phyloP scores from a whole-genome alignment of 2,888 invertebrate species.

The Hirtodrosophila cameraria region DNA sequence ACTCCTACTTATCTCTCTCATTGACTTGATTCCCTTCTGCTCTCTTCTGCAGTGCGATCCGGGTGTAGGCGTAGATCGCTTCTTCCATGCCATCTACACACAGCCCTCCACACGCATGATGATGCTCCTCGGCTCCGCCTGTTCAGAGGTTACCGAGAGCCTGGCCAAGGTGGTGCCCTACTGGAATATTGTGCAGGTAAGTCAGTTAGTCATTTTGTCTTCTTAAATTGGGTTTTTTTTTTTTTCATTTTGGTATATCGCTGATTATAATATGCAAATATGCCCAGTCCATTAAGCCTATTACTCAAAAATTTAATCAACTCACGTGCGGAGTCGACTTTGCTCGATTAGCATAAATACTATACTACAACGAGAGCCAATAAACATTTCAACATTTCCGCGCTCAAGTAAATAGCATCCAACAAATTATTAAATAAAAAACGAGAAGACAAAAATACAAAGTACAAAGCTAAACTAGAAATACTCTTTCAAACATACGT shows the following conservation, averaged over 20 bases:
- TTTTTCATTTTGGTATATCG: too few species aligned
- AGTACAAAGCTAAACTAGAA: not conserved
- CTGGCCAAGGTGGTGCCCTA: conserved; percentile 95
- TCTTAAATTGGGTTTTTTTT: too few species aligned
- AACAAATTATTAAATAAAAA: conserved; percentile 52
- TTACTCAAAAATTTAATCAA: conserved; percentile 78
- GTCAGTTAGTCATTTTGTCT: too few species aligned
- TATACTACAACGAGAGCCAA: conserved; percentile 60
- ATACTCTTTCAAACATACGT: conserved; percentile 5
- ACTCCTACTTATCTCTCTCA: not conserved
- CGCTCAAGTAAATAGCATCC: conserved; percentile 57
- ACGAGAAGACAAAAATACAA: conserved; percentile 3
- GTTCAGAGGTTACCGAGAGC: conserved; percentile 95
- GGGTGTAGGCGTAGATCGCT: conserved; percentile 94
- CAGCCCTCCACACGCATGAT: conserved; percentile 90
- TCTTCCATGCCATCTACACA: conserved; percentile 95
- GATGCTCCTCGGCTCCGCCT: conserved; percentile 93
- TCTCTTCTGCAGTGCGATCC: conserved; percentile 91
- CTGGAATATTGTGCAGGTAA: conserved; percentile 96
- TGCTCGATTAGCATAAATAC: conserved; percentile 73
- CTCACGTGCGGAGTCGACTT: conserved; percentile 66
- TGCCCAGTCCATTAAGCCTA: conserved; percentile 39
- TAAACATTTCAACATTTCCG: conserved; percentile 73
- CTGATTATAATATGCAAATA: conserved; percentile 76
- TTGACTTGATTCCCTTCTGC: conserved; percentile 1